Evolutionary conservation across 2,113 vertebrate genomes (phyloP), one percentile per base, ranked within the genome.

Genomic region (Daubentonia madagascariensis): DNA sequence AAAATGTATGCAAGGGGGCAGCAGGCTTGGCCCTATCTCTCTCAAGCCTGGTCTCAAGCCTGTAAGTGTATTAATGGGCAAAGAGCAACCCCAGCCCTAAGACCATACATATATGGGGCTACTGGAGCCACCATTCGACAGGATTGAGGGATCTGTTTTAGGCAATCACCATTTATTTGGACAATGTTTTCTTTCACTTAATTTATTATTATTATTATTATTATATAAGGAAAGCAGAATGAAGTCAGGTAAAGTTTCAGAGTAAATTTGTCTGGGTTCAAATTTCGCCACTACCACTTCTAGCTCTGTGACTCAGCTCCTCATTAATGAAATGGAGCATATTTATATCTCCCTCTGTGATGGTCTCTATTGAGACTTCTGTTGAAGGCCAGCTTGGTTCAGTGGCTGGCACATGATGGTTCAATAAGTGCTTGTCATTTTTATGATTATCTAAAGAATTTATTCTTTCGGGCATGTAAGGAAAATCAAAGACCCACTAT

Each of bases 361-460:
- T 30, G 22, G 12, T 59, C 70, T 76, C 28, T 12, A 23, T 14
- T 87, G 48, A 54, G 28, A 79, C 23, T 79, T 91, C 65, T 40
- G 0, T 22, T 50, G 63, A 68, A 9, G 17, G n/a, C 63, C 43
- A 92, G 73, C 5, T 75, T 81, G 40, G 32, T 43, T 85, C 48
- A 48, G 48, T 73, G 28, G 22, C 84, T 94, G 43, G 86, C 45
- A 70, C 32, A 25, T 32, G 28, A 32, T 70, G 32, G 40, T n/a
- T 96, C 54, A 91, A 50, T 85, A 85, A 88, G 35, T 50, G 22
- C 20, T 83, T 72, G 85, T 40, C 30, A 37, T 67, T 88, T 94
- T 78, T 88, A 87, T 80, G 50, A 76, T 63, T 76, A 80, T 59
- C 28, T 85, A 43, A 92, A 87, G 45, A 94, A 85, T 86, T 96